Evolutionary conservation across 2,797 vertebrate species (phyloP), one percentile per base, ranked within the genome.

Genomic region (Rhinella marina): DNA sequence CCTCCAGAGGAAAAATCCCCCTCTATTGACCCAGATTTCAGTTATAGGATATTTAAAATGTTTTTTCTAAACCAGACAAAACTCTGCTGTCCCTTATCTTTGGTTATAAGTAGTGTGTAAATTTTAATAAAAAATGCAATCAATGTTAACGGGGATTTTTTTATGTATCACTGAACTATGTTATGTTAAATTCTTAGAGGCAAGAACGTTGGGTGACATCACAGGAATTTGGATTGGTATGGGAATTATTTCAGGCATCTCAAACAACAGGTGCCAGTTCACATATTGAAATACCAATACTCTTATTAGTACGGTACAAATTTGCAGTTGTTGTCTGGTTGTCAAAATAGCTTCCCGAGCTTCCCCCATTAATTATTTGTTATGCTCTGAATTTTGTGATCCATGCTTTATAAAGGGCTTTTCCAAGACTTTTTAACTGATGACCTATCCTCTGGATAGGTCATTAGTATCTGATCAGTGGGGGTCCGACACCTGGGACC

Each of bases 221-320:
- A 48, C 54, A 75, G 52, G 66, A 84, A 73, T 75, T 59, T 2
- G 19, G 54, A 59, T 48, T 29, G 23, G 72, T 27, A 48, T 62
- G 70, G n/a, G 56, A 75, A 3, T 19, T 84, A 76, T 84, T 84
- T 61, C 56, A 25, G 57, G 32, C 32, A 84, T 76, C 59, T 76
- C 13, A 84, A 75, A n/a, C 23, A 70, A 76, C 72, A 76, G 70
- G 32, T 62, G 70, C 32, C 72, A 61, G 54, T n/a, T 10, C 8
- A 76, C 23, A 84, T 50, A 19, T 54, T 61, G 16, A 73, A 75
- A 75, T 75, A n/a, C 79, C 79, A 62, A 12, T 23, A 62, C 16
- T 79, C 54, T 59, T 59, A 57, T 79, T 8, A 57, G 77, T 56
- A 3, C 6, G 21, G 23, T 57, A 23, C 25, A 59, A 6, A n/a